These are phyloP conservation scores for Hydra vulgaris DNA, from an alignment of 30 jellyfish, hydroid and myxozoan genomes.

Conservation along the genomic window DNA sequence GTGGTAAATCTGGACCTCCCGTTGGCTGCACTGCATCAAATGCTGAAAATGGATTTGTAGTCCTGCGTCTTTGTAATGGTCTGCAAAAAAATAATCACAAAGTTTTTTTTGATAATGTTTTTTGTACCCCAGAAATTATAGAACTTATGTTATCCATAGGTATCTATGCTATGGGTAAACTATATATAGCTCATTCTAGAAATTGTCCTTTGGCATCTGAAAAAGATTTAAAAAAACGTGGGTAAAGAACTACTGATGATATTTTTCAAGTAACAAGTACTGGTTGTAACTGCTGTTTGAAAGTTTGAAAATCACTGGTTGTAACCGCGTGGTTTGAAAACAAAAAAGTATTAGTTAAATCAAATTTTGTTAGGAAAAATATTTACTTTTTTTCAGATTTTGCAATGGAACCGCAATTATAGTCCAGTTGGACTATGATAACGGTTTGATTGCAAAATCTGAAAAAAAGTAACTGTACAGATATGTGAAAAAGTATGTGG, in stretches of 20 bases:
- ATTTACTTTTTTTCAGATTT: constrained; percentile 2
- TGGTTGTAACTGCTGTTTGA: background rate
- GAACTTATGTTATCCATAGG: background rate
- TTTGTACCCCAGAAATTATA: background rate
- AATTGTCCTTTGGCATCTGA: background rate
- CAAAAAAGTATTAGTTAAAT: background rate
- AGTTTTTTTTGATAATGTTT: background rate
- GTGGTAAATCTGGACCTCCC: constrained; percentile 30
- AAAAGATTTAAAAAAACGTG: background rate
- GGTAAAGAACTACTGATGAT: background rate
- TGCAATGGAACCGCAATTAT: no score
- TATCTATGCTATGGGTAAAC: background rate
- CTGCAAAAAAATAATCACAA: background rate
- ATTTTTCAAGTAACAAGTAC: background rate
- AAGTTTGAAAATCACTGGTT: no score
- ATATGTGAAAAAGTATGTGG: no score
- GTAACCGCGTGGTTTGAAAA: constrained; percentile 3
- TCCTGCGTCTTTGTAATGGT: constrained; percentile 18
- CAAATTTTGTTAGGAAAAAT: constrained; percentile 1
- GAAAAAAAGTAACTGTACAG: background rate
- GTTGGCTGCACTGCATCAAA: constrained; percentile 31
- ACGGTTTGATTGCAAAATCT: background rate
- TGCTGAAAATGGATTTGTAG: constrained; percentile 41
- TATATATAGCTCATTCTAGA: background rate
- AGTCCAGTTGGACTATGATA: background rate